A percentile compares a stretch with the other conserved stretches of the same genome.
Conservation (phyloP, 2,113 vertebrate genomes). For the Ginglymostoma cirratum region DNA sequence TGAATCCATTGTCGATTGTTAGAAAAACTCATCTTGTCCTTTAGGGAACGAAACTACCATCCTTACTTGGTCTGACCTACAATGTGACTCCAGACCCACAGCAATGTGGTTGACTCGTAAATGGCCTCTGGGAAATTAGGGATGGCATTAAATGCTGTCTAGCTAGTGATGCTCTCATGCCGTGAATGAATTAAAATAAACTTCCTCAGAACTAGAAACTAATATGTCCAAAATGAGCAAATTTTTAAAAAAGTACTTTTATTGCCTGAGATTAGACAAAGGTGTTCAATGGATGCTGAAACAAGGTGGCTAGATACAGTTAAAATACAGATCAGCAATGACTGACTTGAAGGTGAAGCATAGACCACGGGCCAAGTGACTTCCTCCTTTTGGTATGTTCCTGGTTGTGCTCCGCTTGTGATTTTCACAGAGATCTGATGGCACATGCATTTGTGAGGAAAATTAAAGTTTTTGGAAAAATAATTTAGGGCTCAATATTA, state of each 20-base stretch:
- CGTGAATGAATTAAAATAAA: too few species aligned
- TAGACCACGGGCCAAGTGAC: background rate
- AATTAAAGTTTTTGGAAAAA: background rate
- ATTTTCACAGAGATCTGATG: background rate
- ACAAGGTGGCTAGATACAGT: background rate
- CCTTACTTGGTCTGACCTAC: too few species aligned
- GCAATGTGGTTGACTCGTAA: too few species aligned
- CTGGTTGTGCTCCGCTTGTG: background rate
- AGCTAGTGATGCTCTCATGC: too few species aligned
- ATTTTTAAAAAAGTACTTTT: background rate
- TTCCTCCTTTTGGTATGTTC: background rate
- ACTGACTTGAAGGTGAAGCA: background rate
- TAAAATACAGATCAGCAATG: background rate
- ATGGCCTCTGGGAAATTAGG: too few species aligned
- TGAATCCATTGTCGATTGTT: too few species aligned
- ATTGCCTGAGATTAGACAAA: background rate
- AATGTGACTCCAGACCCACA: too few species aligned
- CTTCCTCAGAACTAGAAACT: too few species aligned
- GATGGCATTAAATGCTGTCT: too few species aligned
- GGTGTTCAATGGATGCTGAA: background rate
- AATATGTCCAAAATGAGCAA: too few species aligned
- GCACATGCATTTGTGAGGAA: background rate
- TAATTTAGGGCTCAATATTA: background rate
- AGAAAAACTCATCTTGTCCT: too few species aligned
- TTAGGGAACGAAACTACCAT: too few species aligned